Percentiles rank a stretch among this genome's conserved stretches.
phyloP scores from a whole-genome alignment of 2,113 vertebrate genomes.

The Steatornis caripensis region DNA sequence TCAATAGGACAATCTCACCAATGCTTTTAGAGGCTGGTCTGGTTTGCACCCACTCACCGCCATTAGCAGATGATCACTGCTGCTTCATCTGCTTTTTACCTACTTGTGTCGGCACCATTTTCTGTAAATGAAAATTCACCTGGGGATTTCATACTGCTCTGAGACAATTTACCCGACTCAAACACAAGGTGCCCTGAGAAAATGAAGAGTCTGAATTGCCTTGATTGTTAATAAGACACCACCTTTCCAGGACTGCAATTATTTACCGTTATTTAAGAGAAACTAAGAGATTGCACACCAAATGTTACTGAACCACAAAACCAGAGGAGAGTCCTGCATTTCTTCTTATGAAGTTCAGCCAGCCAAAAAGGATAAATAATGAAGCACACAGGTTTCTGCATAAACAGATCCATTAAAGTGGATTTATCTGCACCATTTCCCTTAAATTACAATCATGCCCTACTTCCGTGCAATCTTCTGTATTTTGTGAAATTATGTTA shows the following conservation, averaged over 20 bases:
- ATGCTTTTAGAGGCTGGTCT: not conserved
- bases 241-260: slow-evolving; percentile 23
- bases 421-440: slow-evolving; percentile 81
- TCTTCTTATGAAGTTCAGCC: slow-evolving; percentile 48
- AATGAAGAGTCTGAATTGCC: not conserved
- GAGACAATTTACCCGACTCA: not conserved
- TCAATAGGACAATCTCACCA: not conserved
- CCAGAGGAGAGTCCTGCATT: not conserved
- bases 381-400: slow-evolving; percentile 52
- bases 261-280: slow-evolving; percentile 25
- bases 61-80: not conserved
- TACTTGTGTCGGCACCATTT: not conserved
- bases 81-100: not conserved
- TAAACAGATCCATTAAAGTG: slow-evolving; percentile 70
- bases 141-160: not conserved
- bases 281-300: not conserved
- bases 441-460: slow-evolving; percentile 67
- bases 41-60: not conserved
- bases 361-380: slow-evolving; percentile 69
- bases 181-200: not conserved
- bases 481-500: slow-evolving; percentile 64
- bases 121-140: not conserved
- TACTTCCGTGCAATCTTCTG: slow-evolving; percentile 58
- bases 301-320: slow-evolving; percentile 36
- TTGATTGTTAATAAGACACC: not conserved